Base-by-base conservation (phyloP, 2,888 invertebrate species). In the Andrena praecox region DNA sequence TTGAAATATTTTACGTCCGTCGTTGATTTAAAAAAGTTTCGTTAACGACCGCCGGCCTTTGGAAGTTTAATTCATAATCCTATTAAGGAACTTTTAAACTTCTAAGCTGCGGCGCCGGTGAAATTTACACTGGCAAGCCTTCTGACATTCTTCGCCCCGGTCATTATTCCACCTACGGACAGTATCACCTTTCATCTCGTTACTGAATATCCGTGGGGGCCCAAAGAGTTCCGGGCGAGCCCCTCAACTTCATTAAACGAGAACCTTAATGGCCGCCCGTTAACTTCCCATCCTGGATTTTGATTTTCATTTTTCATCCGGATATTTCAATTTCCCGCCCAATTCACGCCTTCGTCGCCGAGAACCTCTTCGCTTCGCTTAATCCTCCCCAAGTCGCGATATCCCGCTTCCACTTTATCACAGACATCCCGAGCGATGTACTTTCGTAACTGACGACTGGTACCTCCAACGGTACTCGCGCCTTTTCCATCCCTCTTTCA, bases 51-150 rank as follows among this genome's bases (percentile, higher is more conserved):
- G 24, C n/a, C 4, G 27, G 60, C 66, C 73, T 63, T 63, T 69
- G 62, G 29, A 84, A 64, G 60, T 74, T 77, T 69, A 78, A 78
- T 80, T 80, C 66, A 63, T 84, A 84, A 87, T 86, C 64, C 78
- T 78, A 82, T 87, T 88, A 87, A 74, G 56, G 27, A 88, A 84
- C 73, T 88, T 88, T 78, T 56, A 66, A 84, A 84, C 72, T 79
- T 70, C 75, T 54, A 78, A 84, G 71, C 67, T 52, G 60, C 24
- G 56, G 56, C 35, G 56, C 56, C 56, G 64, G 79, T 73, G 69
- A 80, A 84, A 80, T 77, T 76, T 85, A 79, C 78, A 81, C 70
- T 33, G 63, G 31, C n/a, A 33, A 72, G 52, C 66, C 74, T 76
- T 50, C 75, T 60, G 75, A 66, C 75, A 69, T 77, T 76, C 72